Evolutionary conservation across 2,797 vertebrate genomes (phyloP), one percentile per base, ranked within the genome.

Genomic region (Tokudaia tokunoshimensis): DNA sequence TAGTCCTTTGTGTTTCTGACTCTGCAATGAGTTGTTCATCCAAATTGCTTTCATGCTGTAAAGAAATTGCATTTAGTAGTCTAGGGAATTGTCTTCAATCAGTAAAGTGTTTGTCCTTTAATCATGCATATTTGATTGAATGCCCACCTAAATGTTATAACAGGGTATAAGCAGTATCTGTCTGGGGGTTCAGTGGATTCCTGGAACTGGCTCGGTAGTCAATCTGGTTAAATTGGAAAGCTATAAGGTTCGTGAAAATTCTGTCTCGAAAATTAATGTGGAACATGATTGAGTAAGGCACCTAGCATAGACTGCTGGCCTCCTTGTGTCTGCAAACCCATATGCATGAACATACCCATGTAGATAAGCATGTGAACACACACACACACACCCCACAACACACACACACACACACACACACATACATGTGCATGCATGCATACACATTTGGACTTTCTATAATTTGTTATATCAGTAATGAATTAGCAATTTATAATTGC

Each of bases 1-100:
- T 0, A 2, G 1, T 13, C 5, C 4, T 24, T 44, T 84, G 6
- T 10, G 81, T 34, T 17, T 78, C 59, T 75, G 12, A 85, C 5
- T 24, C 84, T 80, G 37, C 37, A 34, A 0, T 76, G 37, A 85
- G 2, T 17, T 91, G 12, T 44, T 37, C 34, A 92, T 79, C 2
- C 59, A 89, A 92, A 78, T 65, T 76, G 86, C 17, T 89, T 91
- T 65, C 70, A 17, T 29, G 57, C n/a, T 65, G 59, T 78, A 82
- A 37, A 91, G 57, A 82, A 85, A 82, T 7, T 37, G 29, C 26
- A 76, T 86, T 90, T 83, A 37, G 14, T 31, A 8, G 34, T 20
- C 5, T 59, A 26, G 20, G 20, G 52, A 31, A 3, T 9, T 74
- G 50, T 57, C 15, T 75, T 75, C 34, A 29, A 10, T 41, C 57